Base-by-base conservation (phyloP, 2,113 vertebrate genomes). In the Callipepla squamata region DNA sequence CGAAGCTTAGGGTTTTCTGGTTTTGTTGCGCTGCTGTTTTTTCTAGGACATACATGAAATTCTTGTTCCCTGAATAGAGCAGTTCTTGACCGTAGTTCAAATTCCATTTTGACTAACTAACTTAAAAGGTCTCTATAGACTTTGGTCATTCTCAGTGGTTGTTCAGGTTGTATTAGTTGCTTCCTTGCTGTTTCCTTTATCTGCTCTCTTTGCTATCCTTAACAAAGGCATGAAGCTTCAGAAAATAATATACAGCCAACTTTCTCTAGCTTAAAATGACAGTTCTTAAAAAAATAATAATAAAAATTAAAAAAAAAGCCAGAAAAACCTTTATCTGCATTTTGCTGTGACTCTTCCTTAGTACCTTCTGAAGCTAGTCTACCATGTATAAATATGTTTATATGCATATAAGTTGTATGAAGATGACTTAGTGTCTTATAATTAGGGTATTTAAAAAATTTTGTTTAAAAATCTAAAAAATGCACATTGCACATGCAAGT, bases 131-230 rank as follows among this genome's bases (percentile, higher is more conserved):
- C 80, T 88, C 83, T 30, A 0, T 34, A 77, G 80, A 47, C 19
- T 74, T 80, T 74, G 16, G 16, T 74, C 30, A 51, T 88, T 73
- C 82, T 62, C 67, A 21, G 48, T 34, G 50, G 47, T 25, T 90
- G 44, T 85, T 94, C 92, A 80, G 70, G 77, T 30, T 18, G 12
- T 58, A 36, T 61, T 80, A 76, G 90, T 34, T 65, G 48, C 26
- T 62, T 80, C 61, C 91, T 94, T 89, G 83, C 73, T 78, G 50
- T 94, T 88, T 44, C 42, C 36, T 91, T 91, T 91, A 55, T 87
- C 82, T 79, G 7, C 45, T 83, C 44, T 72, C 76, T 91, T 76
- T 79, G 23, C 20, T 76, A 14, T 30, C 30, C 88, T 76, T 77
- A 63, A 88, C 32, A 69, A 30, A 69, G 44, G 32, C 9, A 38